A percentile compares a stretch with the other conserved stretches of the same genome.
These are phyloP conservation scores for Sorex maritimensis DNA, from an alignment of 2,797 vertebrate species.

Conservation along the genomic window DNA sequence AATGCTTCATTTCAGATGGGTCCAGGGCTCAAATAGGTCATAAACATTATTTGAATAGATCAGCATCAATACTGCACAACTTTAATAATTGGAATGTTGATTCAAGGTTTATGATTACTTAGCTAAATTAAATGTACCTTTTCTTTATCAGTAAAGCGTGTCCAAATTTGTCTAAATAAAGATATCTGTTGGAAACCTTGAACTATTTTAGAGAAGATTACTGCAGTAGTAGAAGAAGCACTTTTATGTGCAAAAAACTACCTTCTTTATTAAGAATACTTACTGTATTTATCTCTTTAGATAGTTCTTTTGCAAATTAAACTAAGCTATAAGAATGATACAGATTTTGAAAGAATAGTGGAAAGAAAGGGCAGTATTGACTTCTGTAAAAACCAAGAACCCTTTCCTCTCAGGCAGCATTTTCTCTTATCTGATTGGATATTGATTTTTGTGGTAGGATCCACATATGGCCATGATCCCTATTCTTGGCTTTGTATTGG, in stretches of 20 bases:
- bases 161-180: constrained; percentile 44
- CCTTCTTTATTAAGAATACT: background rate
- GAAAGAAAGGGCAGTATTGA: background rate
- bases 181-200: constrained; percentile 2
- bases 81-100: constrained; percentile 43
- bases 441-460: no score
- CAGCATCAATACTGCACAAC: background rate
- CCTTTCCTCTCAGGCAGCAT: background rate
- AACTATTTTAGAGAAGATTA: constrained; percentile 29
- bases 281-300: background rate
- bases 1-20: constrained; percentile 5
- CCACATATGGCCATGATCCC: no score
- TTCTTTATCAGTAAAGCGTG: background rate
- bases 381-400: background rate
- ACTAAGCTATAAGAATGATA: background rate
- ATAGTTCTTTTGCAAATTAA: constrained; percentile 2
- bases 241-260: background rate
- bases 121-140: background rate
- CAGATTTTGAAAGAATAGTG: background rate
- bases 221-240: background rate
- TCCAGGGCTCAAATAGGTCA: constrained; percentile 23
- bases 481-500: no score
- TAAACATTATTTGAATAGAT: constrained; percentile 36
- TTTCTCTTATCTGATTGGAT: background rate
- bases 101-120: constrained; percentile 57